Percentiles rank a stretch among this genome's conserved stretches.
Conservation (phyloP, 2,888 invertebrate species). For the Nycteola revayana region DNA sequence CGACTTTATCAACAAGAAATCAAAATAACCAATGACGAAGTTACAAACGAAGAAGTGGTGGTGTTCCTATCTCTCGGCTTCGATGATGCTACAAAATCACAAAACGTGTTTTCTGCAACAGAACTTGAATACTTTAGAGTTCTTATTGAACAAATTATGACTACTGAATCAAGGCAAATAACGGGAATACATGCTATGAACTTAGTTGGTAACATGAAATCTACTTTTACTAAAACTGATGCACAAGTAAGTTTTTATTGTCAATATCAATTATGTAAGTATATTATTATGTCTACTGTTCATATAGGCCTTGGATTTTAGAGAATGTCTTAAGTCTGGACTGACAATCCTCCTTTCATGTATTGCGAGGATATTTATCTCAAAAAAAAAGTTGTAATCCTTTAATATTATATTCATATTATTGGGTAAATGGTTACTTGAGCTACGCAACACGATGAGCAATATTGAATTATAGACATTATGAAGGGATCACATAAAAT, state of each 20-base stretch:
- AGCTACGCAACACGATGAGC: too few relatives aligned
- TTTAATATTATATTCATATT: too few relatives aligned
- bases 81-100: slow-evolving; percentile 65
- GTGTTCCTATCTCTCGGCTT: slow-evolving; percentile 61
- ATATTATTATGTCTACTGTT: too few relatives aligned
- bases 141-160: slow-evolving; percentile 66
- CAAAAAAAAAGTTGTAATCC: too few relatives aligned
- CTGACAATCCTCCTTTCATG: too few relatives aligned
- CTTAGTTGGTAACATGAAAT: slow-evolving; percentile 58
- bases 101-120: slow-evolving; percentile 56
- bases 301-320: too few relatives aligned
- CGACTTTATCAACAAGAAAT: slow-evolving; percentile 59
- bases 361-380: too few relatives aligned
- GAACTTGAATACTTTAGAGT: slow-evolving; percentile 69
- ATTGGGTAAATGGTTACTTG: too few relatives aligned
- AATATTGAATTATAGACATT: too few relatives aligned
- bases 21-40: slow-evolving; percentile 61
- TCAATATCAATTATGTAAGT: too few relatives aligned
- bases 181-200: slow-evolving; percentile 63
- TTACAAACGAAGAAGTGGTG: slow-evolving; percentile 57
- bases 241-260: slow-evolving; percentile 71
- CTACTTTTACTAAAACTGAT: slow-evolving; percentile 59
- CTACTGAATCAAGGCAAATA: slow-evolving; percentile 60
- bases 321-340: too few relatives aligned
- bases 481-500: too few relatives aligned